These are phyloP conservation scores for Puntigrus tetrazona DNA, from an alignment of 2,113 vertebrate species.

Conservation along the genomic window DNA sequence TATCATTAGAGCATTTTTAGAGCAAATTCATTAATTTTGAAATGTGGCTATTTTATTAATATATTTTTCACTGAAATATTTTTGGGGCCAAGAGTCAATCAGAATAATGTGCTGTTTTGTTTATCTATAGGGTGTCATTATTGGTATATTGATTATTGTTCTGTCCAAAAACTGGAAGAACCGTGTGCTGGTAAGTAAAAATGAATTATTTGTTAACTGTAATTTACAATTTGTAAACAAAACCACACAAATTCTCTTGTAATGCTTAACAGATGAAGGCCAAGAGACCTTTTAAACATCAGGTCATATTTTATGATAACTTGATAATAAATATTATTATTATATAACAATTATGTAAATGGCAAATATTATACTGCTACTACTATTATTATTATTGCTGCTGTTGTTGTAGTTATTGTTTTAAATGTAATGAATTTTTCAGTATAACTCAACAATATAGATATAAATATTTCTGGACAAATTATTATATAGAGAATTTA, in stretches of 20 bases:
- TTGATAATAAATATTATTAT: background rate
- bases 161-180: constrained; percentile 79
- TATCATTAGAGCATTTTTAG: background rate
- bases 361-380: too few species aligned
- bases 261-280: background rate
- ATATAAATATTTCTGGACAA: background rate
- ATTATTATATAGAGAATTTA: background rate
- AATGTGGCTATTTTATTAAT: background rate
- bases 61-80: constrained; percentile 11
- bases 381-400: background rate
- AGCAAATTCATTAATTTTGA: background rate
- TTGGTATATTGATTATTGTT: constrained; percentile 80
- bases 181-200: constrained; percentile 74
- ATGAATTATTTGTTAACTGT: background rate
- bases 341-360: too few species aligned
- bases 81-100: background rate
- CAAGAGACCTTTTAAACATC: background rate
- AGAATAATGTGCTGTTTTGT: background rate
- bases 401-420: too few species aligned
- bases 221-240: background rate
- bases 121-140: constrained; percentile 67
- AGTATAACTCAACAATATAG: background rate
- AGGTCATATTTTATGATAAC: background rate
- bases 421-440: background rate
- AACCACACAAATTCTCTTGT: background rate